Base-by-base conservation (phyloP, 2,888 invertebrate species). In the Deladenus siricidicola region DNA sequence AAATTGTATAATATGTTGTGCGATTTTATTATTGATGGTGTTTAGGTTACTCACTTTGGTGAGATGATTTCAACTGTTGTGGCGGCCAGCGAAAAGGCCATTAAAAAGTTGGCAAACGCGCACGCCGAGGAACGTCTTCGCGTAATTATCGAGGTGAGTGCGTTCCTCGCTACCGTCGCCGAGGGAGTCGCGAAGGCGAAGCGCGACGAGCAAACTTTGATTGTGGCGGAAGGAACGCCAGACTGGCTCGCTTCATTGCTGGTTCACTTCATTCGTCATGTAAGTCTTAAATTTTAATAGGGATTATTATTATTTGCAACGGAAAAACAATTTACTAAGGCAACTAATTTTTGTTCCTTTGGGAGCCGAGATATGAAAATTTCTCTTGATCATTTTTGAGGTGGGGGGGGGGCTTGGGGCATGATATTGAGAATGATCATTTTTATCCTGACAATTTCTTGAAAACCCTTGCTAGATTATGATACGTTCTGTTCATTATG, bases 1-100 rank as follows among this genome's bases (percentile, higher is more conserved):
- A 2, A 44, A 34, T 23, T 14, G 19, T 28, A 29, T 60, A 14
- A n/a, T n/a, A n/a, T n/a, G n/a, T n/a, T n/a, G 19, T 19, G n/a
- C 3, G 26, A 2, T 60, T 29, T 2, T 17, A 2, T 4, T 4
- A 4, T 19, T 29, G 8, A 6, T 47, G n/a, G 23, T 14, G 21
- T 50, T 34, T n/a, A 64, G 64, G 58, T 68, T 19, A 60, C 68
- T 21, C 42, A 56, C 4, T 66, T 70, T 49, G 63, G 67, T 26
- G 70, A 71, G 10, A 34, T 67, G 26, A 48, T 67, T 42, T 47
- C 70, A 1, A 43, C 44, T 4, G 24, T 70, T 0, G 56, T 70
- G 39, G 28, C 43, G 21, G 26, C 42, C 24, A 55, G 69, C 28
- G 45, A 56, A 19, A 50, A 62, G 26, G 58, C 65, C 19, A 17